Evolutionary conservation across 2,797 vertebrate genomes (phyloP).

Genomic region (Buphagus erythrorhynchus): DNA sequence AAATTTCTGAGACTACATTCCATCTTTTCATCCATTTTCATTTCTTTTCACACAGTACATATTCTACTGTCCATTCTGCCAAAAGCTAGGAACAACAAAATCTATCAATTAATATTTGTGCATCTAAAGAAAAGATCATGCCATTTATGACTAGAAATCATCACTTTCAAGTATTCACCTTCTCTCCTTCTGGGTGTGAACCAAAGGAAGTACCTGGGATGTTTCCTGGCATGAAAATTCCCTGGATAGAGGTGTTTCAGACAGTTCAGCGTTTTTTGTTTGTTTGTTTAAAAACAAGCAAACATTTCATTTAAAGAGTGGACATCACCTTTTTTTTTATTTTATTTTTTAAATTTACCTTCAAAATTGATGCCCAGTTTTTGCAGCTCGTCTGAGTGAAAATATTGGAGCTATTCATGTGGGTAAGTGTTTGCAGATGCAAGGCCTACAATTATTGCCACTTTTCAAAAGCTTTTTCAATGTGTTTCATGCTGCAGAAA

Average conservation of each 20-base stretch:
- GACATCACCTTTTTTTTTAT: background rate
- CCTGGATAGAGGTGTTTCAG: background rate
- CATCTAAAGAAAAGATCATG: background rate
- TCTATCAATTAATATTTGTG: background rate
- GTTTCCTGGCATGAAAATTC: background rate
- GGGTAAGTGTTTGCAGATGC: background rate
- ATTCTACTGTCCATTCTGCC: background rate
- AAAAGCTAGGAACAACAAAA: background rate
- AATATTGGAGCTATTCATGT: background rate
- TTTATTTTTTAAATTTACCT: background rate
- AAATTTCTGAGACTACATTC: background rate
- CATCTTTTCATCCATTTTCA: too few relatives aligned
- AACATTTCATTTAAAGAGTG: background rate
- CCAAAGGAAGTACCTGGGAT: background rate
- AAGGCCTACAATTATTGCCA: background rate
- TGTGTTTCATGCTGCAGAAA: background rate
- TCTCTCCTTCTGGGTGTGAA: background rate
- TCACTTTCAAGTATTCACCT: background rate
- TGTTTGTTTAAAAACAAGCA: background rate
- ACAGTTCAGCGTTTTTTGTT: background rate
- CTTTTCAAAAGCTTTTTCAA: background rate
- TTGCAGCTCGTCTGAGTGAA: background rate
- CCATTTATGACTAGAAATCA: background rate
- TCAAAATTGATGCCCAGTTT: background rate
- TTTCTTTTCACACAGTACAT: too few relatives aligned